Base-by-base conservation (phyloP, 1,140 invertebrate genomes). In the Drosophila nannoptera region DNA sequence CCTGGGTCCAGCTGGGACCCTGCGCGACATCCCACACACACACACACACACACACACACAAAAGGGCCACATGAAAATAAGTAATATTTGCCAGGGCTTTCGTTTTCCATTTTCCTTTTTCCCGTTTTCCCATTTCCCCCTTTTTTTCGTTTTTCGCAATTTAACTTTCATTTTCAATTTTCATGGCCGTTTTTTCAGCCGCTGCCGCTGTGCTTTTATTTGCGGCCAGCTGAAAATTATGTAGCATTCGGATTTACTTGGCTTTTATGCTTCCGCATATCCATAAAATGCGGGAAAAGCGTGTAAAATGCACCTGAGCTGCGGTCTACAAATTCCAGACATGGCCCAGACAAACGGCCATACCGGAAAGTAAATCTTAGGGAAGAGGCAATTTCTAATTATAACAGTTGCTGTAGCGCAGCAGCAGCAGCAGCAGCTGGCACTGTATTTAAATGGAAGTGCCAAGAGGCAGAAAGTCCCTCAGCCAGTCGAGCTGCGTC, bases 141-240 rank as follows among this genome's bases (percentile, higher is more conserved):
- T 42, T 55, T 38, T 11, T 43, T 59, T 29, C 35, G 11, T 58
- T 60, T 54, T 50, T 40, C 78, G 75, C 73, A 78, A 73, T 84
- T 65, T 52, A 76, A 84, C 78, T 83, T 83, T 83, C 78, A 42
- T 83, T 83, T 83, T 83, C 78, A 80, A 83, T 83, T 84, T 83
- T 73, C 78, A 72, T 58, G 62, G 77, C 54, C 71, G 54, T 69
- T 67, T 65, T 68, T 12, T 43, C n/a, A n/a, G 22, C 22, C 22
- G 22, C 22, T 22, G 22, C 22, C 31, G 73, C 53, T 59, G 36
- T 22, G 29, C 46, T 69, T 74, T 70, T 64, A 65, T 66, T 74
- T 71, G 63, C 42, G 69, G 62, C 63, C 54, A 52, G 36, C 69
- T 70, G 54, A 59, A 71, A 71, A 71, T 71, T 40, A 61, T 68